Base-by-base conservation (phyloP, 1,140 invertebrate genomes). In the Microplitis mediator region DNA sequence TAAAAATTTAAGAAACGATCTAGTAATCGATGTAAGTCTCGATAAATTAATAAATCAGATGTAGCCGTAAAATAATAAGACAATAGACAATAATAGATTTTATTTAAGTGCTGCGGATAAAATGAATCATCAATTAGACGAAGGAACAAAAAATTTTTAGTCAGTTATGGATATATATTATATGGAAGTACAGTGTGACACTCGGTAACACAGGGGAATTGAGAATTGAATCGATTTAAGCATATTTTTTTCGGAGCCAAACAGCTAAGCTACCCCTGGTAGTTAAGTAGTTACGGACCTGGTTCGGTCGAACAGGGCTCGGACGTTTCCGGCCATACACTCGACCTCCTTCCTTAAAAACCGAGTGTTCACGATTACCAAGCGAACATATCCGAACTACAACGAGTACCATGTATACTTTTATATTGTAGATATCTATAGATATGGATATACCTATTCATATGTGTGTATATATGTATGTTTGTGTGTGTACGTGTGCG, bases 251-350 rank as follows among this genome's bases (percentile, higher is more conserved):
- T 39, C 32, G 52, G 50, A 34, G 51, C 45, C 32, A 39, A 16
- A 39, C 13, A 39, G n/a, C 16, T 51, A 8, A n/a, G 50, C 45
- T 39, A 58, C 54, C 70, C 63, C n/a, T 60, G 45, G 52, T 66
- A 66, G 63, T 63, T 50, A 51, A 32, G 14, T 61, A 9, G 63
- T 16, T 67, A 75, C 70, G 65, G 16, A 16, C 74, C 74, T 75
- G 74, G 50, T 32, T 23, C 65, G 70, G 66, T 75, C 74, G 74
- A 75, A 75, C 50, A 32, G 74, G 5, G 66, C 71, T 75, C 74
- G 74, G 74, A 62, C 62, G 71, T 75, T 75, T 75, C 74, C 74
- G 74, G 74, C 71, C 52, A 35, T 70, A 67, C 52, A 72, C 67
- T 75, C 71, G 71, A 72, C 63, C 71, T 72, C 69, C 65, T 75